Evolutionary conservation across 1,140 invertebrate genomes (phyloP), one percentile per base, ranked within the genome.

Genomic region (Achroia grisella): DNA sequence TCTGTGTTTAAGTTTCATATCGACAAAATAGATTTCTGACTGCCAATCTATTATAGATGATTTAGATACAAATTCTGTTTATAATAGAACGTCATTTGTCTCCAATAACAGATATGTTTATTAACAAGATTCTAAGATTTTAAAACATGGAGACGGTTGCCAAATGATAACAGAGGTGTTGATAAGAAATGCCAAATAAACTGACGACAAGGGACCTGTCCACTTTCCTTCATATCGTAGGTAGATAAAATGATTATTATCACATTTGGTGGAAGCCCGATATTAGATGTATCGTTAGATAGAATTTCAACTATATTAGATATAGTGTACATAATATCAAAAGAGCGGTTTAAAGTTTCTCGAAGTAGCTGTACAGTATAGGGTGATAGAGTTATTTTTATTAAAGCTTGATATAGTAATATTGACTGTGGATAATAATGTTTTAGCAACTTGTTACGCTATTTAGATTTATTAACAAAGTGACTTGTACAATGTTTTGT

Each of bases 221-320:
- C 44, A 72, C 48, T 61, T 60, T 60, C 72, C 56, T 76, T 79
- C 79, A 81, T 83, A 83, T 83, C 77, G 62, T 80, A 80, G 72
- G 44, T 78, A 75, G 71, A 49, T 41, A 50, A 56, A 57, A 52
- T 51, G 33, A 44, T 36, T 48, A 23, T 23, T 23, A 42, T 57
- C 53, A 35, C 39, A 47, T 29, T 62, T 51, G 56, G 36, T 44
- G 42, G 30, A 23, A 23, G 17, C 6, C 2, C 17, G 17, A 23
- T 23, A 23, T 23, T 23, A 23, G 17, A 56, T 39, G 40, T 40
- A 56, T 39, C 48, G 41, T 35, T 67, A 66, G 54, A 60, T 62
- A 65, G 42, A 42, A 53, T 32, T 32, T 12, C 10, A 33, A 35
- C 37, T 43, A 39, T n/a, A n/a, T 28, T 48, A 33, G 33, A 29